Conservation (phyloP, 2,113 vertebrate genomes). For the Lamprotornis superbus region DNA sequence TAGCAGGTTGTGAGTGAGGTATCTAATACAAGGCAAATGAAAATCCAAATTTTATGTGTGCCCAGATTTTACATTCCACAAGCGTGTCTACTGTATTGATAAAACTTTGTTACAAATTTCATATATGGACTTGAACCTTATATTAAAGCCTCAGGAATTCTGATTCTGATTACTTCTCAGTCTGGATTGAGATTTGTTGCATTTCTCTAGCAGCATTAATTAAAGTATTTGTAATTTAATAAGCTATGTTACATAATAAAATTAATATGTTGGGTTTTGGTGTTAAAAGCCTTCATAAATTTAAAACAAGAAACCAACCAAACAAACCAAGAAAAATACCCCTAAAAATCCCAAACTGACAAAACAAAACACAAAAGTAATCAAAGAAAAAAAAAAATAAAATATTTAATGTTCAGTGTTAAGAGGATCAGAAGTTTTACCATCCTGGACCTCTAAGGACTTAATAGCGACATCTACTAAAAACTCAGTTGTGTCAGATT, state of each 20-base stretch:
- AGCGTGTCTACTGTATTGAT: rapidly evolving
- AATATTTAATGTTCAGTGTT: neutral
- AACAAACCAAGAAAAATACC: neutral
- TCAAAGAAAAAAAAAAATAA: neutral
- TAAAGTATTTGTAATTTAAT: neutral
- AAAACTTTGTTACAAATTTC: neutral
- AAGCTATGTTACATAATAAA: neutral
- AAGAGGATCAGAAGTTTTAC: neutral
- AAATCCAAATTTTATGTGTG: neutral
- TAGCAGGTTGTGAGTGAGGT: neutral
- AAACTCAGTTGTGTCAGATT: slow-evolving; percentile 78
- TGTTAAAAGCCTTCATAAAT: neutral
- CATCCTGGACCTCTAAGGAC: neutral
- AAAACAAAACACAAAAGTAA: neutral
- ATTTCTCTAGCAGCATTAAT: neutral
- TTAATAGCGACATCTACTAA: neutral
- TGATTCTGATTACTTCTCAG: neutral
- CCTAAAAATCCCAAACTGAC: neutral
- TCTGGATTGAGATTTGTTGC: neutral
- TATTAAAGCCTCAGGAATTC: neutral
- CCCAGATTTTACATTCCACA: neutral
- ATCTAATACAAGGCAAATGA: neutral
- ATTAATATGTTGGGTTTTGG: neutral
- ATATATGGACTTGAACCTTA: neutral
- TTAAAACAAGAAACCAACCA: neutral